Evolutionary conservation across 2,113 vertebrate genomes (phyloP), one percentile per base, ranked within the genome.

Genomic region (Tychaedon coryphoeus): DNA sequence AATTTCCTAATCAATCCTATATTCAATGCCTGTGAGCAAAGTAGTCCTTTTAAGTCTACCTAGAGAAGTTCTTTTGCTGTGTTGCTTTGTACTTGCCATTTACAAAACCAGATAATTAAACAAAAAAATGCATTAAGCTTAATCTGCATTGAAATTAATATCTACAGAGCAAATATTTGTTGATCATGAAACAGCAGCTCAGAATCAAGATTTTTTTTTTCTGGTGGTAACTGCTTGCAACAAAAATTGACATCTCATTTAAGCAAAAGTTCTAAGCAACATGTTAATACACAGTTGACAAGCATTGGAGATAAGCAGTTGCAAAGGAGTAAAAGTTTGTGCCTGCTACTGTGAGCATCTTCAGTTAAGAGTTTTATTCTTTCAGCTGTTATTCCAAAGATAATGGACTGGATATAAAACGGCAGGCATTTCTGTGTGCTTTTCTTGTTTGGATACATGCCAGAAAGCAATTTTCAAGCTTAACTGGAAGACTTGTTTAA

Each of bases 401-500:
- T 84, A 93, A 92, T 71, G 38, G 56, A 50, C 45, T 77, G 14
- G 36, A 25, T 87, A 85, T 75, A 72, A 92, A 93, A 87, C 38
- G 33, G 42, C 43, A 84, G 45, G 50, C 31, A 82, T 87, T 89
- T 85, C 38, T 78, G 13, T 64, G n/a, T 33, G 28, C 29, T 10
- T 67, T 77, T 91, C 43, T 81, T 77, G 20, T 75, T 64, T 79
- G 82, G 86, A 73, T 38, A 66, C 19, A 67, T 72, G 43, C 90
- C 86, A 95, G 73, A 78, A 80, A 81, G 74, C 18, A 81, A 92
- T 81, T 88, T 87, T 81, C 56, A 93, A 80, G 66, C 58, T 91
- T 69, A 81, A 91, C 50, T 87, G 89, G 91, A 97, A 79, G 62
- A 72, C 73, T 91, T 65, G 16, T 88, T 84, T n/a, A 76, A 92